These are phyloP conservation scores for Dromococcyx pavoninus DNA, from an alignment of 2,797 vertebrate species.

Conservation along the genomic window DNA sequence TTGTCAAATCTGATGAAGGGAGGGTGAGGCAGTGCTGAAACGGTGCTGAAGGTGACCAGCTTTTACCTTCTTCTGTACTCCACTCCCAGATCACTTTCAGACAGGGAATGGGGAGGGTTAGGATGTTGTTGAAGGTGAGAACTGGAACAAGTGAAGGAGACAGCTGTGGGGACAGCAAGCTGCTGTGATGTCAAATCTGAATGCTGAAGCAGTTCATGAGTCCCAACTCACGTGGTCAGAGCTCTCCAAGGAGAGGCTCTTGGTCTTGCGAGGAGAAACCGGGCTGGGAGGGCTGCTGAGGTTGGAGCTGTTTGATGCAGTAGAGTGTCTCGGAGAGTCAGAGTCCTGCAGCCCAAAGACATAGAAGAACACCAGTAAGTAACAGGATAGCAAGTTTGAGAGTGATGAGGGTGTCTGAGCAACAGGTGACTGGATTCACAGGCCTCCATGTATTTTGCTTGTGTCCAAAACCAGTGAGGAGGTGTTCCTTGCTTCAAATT, in stretches of 20 bases:
- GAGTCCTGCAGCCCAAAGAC: conserved; percentile 86
- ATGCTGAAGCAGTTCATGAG: conserved; percentile 83
- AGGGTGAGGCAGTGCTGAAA: conserved; percentile 15
- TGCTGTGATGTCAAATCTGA: conserved; percentile 57
- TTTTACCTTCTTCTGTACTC: conserved; percentile 49
- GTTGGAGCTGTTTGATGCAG: conserved; percentile 98
- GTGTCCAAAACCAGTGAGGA: neutral
- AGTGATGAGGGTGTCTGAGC: neutral
- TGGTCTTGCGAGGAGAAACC: conserved; percentile 93
- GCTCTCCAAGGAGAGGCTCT: conserved; percentile 96
- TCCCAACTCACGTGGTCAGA: conserved; percentile 95
- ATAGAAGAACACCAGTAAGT: neutral
- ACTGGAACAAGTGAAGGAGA: conserved; percentile 45
- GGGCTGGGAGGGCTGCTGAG: conserved; percentile 98
- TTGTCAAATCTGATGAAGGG: conserved; percentile 46
- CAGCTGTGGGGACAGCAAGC: conserved; percentile 47
- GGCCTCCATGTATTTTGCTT: neutral
- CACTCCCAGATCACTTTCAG: conserved; percentile 18
- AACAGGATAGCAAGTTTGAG: neutral
- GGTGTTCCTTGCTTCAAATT: neutral
- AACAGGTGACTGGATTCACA: neutral
- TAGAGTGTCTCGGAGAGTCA: conserved; percentile 95
- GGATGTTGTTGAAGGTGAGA: conserved; percentile 56
- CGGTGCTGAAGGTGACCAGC: conserved; percentile 12
- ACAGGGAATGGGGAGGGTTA: conserved; percentile 9